These are phyloP conservation scores for Drosophila quadrilineata DNA, from an alignment of 1,140 invertebrate species.

Conservation along the genomic window DNA sequence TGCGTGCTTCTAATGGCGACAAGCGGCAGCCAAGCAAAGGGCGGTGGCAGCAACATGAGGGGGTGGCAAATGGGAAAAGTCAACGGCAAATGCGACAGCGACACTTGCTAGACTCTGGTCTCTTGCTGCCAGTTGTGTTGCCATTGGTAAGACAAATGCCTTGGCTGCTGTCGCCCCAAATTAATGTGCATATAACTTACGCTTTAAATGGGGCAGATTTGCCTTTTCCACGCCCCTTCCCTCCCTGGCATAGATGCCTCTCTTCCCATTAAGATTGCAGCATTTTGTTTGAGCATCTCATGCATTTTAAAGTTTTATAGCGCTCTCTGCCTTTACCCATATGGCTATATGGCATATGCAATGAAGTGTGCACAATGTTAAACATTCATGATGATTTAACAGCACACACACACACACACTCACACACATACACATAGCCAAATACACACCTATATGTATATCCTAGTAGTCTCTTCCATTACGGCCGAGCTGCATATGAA, in stretches of 20 bases:
- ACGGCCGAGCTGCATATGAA: no score
- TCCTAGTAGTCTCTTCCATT: no score
- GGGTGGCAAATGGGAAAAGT: background rate
- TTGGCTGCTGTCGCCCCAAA: conserved; percentile 63
- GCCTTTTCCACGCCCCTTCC: background rate
- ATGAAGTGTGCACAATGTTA: conserved; percentile 70
- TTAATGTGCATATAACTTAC: conserved; percentile 78
- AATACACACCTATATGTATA: conserved; percentile 6
- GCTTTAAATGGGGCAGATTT: conserved; percentile 41
- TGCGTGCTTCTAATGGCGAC: conserved; percentile 72
- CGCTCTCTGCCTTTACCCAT: background rate
- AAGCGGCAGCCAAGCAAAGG: conserved; percentile 44
- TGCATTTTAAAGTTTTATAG: conserved; percentile 68
- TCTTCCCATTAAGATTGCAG: conserved; percentile 61
- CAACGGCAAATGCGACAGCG: conserved; percentile 6
- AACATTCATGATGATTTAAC: conserved; percentile 75
- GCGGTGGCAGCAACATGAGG: no score
- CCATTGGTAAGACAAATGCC: conserved; percentile 62
- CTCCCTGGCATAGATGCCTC: background rate
- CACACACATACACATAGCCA: background rate
- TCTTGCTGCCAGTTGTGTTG: conserved; percentile 42
- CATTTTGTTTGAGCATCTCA: conserved; percentile 55
- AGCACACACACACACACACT: conserved; percentile 39
- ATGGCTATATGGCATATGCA: conserved; percentile 42
- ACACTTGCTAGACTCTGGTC: conserved; percentile 5